Conservation (phyloP, 2,888 invertebrate species). For the Sphaerophoria taeniata region DNA sequence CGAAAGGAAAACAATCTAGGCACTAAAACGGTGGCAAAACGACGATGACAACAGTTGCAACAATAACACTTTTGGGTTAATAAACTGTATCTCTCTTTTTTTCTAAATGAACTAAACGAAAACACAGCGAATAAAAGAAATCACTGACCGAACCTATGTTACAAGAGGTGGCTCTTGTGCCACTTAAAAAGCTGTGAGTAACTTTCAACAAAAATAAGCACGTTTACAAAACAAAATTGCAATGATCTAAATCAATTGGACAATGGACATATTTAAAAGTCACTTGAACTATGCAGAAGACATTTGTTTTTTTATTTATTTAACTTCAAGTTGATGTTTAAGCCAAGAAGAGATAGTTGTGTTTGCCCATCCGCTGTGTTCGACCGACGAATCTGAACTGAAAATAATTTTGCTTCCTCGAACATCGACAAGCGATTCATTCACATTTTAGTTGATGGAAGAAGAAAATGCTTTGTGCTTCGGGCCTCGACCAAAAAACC, state of each 20-base stretch:
- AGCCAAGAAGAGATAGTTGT: constrained; percentile 23
- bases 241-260: not conserved
- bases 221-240: constrained; percentile 49
- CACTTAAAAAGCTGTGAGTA: constrained; percentile 32
- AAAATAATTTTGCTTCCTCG: constrained; percentile 67
- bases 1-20: constrained; percentile 45
- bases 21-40: constrained; percentile 37
- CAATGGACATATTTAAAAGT: constrained; percentile 2
- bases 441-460: constrained; percentile 23
- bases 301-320: constrained; percentile 4
- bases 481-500: not conserved
- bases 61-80: constrained; percentile 56
- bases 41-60: constrained; percentile 7
- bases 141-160: constrained; percentile 21
- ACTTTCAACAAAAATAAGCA: constrained; percentile 28
- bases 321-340: constrained; percentile 19
- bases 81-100: constrained; percentile 61
- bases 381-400: constrained; percentile 73
- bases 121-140: constrained; percentile 22
- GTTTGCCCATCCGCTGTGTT: constrained; percentile 63
- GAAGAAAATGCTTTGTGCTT: constrained; percentile 7
- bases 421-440: constrained; percentile 50
- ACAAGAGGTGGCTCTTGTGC: constrained; percentile 38
- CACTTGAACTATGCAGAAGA: constrained; percentile 14
- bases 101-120: constrained; percentile 1